phyloP scores from a whole-genome alignment of 1,140 invertebrate genomes.

The Aphelinus certus region DNA sequence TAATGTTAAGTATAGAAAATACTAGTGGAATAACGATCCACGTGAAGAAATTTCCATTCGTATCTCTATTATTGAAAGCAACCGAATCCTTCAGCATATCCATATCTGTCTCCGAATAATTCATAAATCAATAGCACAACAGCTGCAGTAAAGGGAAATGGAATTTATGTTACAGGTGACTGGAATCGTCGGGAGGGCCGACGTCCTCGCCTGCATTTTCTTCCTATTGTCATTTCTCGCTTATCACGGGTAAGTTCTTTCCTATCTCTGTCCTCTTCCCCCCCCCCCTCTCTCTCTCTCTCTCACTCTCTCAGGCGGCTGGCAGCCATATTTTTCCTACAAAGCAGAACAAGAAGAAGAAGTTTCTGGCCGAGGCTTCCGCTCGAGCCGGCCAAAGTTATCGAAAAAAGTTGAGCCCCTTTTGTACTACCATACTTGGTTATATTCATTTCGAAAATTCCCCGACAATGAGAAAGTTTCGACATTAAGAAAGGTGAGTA shows the following conservation, averaged over 20 bases:
- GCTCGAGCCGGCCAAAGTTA: too few species aligned
- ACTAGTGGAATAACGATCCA: too few species aligned
- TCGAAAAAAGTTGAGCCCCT: conserved; percentile 10
- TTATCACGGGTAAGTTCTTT: conserved; percentile 77
- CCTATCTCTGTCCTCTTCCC: not conserved
- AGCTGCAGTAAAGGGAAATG: conserved; percentile 16
- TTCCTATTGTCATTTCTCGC: conserved; percentile 83
- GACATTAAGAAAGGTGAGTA: conserved; percentile 5
- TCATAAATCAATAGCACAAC: not conserved
- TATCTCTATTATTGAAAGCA: too few species aligned
- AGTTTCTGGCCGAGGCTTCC: too few species aligned
- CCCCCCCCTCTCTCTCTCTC: too few species aligned
- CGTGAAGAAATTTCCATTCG: too few species aligned
- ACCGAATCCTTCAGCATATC: too few species aligned
- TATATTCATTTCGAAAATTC: not conserved
- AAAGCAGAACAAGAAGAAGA: not conserved
- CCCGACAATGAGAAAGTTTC: conserved; percentile 9
- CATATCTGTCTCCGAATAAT: not conserved
- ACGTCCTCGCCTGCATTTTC: conserved; percentile 84
- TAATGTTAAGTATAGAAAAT: too few species aligned
- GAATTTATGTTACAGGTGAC: conserved; percentile 73
- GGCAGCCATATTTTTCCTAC: not conserved
- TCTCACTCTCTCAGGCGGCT: not conserved
- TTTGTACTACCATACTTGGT: not conserved
- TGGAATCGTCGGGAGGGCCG: conserved; percentile 84